A percentile compares a stretch with the other conserved stretches of the same genome.
phyloP scores from a whole-genome alignment of 2,113 vertebrate genomes.

The Uria aalge region DNA sequence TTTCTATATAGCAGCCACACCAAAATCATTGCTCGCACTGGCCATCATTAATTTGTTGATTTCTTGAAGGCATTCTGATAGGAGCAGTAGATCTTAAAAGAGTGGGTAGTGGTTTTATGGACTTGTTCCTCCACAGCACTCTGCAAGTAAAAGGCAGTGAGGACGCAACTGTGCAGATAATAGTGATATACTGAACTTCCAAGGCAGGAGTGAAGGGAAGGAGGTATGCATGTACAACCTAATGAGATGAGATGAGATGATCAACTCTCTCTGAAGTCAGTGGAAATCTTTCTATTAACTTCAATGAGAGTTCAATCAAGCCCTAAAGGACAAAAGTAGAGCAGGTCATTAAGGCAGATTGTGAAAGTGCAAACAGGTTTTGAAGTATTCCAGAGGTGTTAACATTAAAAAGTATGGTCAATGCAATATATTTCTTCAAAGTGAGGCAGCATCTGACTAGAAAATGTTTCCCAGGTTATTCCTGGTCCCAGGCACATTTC shows the following conservation, averaged over 20 bases:
- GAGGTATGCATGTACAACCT: not conserved
- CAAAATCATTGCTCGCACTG: constrained; percentile 18
- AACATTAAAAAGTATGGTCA: not conserved
- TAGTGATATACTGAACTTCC: not conserved
- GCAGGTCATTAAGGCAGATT: not conserved
- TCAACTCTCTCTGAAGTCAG: not conserved
- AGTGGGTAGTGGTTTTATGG: not conserved
- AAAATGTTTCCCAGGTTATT: not conserved
- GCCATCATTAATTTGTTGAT: constrained; percentile 7
- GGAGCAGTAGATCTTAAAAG: constrained; percentile 16
- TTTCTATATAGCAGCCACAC: not conserved
- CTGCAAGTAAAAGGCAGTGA: constrained; percentile 16
- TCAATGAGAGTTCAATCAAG: constrained; percentile 8
- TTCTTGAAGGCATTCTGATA: constrained; percentile 1
- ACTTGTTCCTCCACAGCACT: not conserved
- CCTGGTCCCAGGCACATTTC: not conserved
- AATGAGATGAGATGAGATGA: not conserved
- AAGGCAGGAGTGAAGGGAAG: not conserved
- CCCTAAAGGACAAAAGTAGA: constrained; percentile 13
- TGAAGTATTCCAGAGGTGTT: not conserved
- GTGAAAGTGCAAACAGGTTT: not conserved
- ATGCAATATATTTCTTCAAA: not conserved
- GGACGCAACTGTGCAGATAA: constrained; percentile 3
- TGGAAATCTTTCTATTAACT: constrained; percentile 1
- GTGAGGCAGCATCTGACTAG: not conserved